Base-by-base conservation (phyloP, 2,888 invertebrate species). In the Acronicta leporina region DNA sequence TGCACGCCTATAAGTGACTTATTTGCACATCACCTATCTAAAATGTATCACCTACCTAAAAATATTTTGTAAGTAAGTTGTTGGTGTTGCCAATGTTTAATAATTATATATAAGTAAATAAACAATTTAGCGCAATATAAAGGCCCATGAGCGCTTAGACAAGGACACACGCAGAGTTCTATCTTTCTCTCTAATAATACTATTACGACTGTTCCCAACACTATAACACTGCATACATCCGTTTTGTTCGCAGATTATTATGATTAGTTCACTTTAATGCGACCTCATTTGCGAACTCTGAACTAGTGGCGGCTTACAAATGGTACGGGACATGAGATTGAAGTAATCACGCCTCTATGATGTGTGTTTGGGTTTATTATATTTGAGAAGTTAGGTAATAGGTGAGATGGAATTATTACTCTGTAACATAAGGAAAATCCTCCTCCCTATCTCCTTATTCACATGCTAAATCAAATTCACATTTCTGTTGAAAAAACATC, bases 181-280 rank as follows among this genome's bases (percentile, higher is more conserved):
- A 16, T 47, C 68, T 54, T 38, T 45, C 53, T 68, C 25, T 44
- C 38, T 33, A 4, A 7, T 38, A 44, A 51, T 16, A 30, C 8
- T 44, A 38, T 38, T 38, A 25, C 14, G 45, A 50, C 10, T 52
- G 53, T 69, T 57, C 4, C 38, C 40, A 43, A 63, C 42, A 52
- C 69, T 63, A 38, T 54, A 20, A 20, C 20, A 49, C 33, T 50
- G 35, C 46, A 43, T 43, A 47, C 16, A 49, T 55, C 49, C 61
- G 63, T 69, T 56, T 60, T 73, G 64, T 75, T 55, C 56, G 8
- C 25, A 41, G 61, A 74, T 72, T 74, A 74, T 75, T 75, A 66
- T 69, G 72, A 75, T 74, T 69, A 74, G 66, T 61, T 64, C 53
- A 33, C 43, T 58, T n/a, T 59, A 72, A 69, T 74, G 69, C 54